Base-by-base conservation (phyloP, 2,888 invertebrate genomes). In the Pollenia griseotomentosa region DNA sequence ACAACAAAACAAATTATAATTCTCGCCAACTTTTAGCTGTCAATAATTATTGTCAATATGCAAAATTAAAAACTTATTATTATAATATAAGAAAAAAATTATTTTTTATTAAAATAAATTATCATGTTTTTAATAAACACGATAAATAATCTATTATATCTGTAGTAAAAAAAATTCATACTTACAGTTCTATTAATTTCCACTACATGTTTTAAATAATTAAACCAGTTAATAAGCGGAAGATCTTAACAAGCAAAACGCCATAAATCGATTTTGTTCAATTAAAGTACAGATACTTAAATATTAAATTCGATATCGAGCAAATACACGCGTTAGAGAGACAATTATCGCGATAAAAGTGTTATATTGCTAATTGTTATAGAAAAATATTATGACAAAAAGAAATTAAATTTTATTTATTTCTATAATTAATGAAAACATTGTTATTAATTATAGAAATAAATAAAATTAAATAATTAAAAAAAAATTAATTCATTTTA, bases 151-250 rank as follows among this genome's bases (percentile, higher is more conserved):
- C 59, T 46, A 12, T 44, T 11, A 59, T 46, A 40, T 19, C 33
- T 57, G 46, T n/a, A 14, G 12, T 40, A 16, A 59, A 74, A 74
- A 51, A 33, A 33, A 33, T 4, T 4, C n/a, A 33, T 46, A 53
- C 53, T 46, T 12, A 23, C 44, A 14, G 40, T 61, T 70, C 14
- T 42, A 19, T 14, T 10, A 46, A 44, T 44, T 44, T 53, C 1
- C 2, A 70, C 40, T 51, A 33, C 16, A 75, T 61, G 59, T 53
- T 44, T 23, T 70, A 48, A 55, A 57, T 57, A 77, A 71, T 83
- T 78, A 83, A 83, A 78, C 57, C 19, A 78, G 63, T 77, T 83
- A 83, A 71, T 78, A 65, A 78, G 78, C 83, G 70, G 77, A 78
- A 78, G 83, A 71, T 59, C 42, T 59, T 59, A 73, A 70, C 48